Base-by-base conservation (phyloP, 2,888 invertebrate genomes). In the Tetragonula carbonaria region DNA sequence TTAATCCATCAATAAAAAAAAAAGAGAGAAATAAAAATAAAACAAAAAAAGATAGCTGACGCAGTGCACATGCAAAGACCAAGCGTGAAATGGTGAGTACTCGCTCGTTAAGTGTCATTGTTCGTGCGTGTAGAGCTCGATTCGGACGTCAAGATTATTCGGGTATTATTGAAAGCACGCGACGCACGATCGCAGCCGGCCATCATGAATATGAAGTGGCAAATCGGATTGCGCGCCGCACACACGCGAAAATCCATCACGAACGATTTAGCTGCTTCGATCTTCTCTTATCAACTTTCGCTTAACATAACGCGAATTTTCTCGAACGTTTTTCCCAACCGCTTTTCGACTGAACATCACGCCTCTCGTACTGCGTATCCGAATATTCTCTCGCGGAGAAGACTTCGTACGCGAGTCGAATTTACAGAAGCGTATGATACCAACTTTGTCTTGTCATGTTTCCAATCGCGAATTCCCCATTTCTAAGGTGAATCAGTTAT, bases 91-190 rank as follows among this genome's bases (percentile, higher is more conserved):
- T 66, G 74, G 59, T 74, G 77, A 78, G 62, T 66, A 63, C 75
- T 85, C 82, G 59, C 75, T 85, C 82, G 86, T 82, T 76, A 82
- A 78, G 75, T 76, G 75, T 75, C 77, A 85, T 86, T 86, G 81
- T 86, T 68, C 75, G 66, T 50, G 53, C 80, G 66, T 45, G 45
- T 75, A 59, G 23, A 81, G 67, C 38, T 38, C 23, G 81, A 81
- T 74, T 80, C 72, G 67, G 65, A 81, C 72, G 86, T 81, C 74
- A 66, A 59, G 80, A 80, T 85, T 85, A 80, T 77, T 78, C 75
- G 63, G 59, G 82, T 75, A 86, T 86, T 82, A 85, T 86, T 75
- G 86, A 85, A 85, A 81, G 72, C 80, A 73, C 18, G 53, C 84
- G 55, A 38, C 65, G 78, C 75, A 70, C 67, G 78, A 83, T 82